These are phyloP conservation scores for Rana temporaria DNA, from an alignment of 2,113 vertebrate genomes.

Conservation along the genomic window DNA sequence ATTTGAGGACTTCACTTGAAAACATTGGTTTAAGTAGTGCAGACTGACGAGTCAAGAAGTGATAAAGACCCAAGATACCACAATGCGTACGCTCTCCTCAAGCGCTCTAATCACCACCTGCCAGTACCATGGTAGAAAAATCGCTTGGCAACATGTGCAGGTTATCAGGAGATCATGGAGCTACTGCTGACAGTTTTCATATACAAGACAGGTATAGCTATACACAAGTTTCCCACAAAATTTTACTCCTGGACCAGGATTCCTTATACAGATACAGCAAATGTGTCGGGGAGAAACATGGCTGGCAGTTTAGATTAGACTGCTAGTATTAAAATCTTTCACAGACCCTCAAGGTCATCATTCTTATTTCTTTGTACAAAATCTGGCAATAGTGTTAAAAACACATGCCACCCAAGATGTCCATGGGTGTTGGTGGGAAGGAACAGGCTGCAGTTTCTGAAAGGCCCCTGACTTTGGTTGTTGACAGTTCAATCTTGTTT, in stretches of 20 bases:
- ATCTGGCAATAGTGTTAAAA: conserved; percentile 73
- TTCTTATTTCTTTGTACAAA: conserved; percentile 71
- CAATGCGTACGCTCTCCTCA: conserved; percentile 61
- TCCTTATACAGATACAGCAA: conserved; percentile 64
- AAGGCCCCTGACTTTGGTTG: conserved; percentile 92
- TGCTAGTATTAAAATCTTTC: conserved; percentile 75
- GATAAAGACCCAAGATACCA: conserved; percentile 60
- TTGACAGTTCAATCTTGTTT: conserved; percentile 94
- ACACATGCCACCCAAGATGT: conserved; percentile 74
- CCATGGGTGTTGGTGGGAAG: conserved; percentile 53
- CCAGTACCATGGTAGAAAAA: not conserved
- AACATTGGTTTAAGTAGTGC: conserved; percentile 75
- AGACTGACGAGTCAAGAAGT: conserved; percentile 63
- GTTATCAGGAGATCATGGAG: conserved; percentile 33
- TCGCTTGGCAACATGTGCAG: conserved; percentile 3
- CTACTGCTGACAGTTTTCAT: conserved; percentile 62
- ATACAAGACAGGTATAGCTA: conserved; percentile 62
- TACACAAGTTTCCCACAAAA: conserved; percentile 28
- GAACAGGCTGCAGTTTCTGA: conserved; percentile 80
- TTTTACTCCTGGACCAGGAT: conserved; percentile 65
- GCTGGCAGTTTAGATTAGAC: conserved; percentile 61
- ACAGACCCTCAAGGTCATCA: conserved; percentile 63
- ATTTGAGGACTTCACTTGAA: conserved; percentile 76
- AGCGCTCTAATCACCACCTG: conserved; percentile 25
- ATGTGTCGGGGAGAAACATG: conserved; percentile 59